Evolutionary conservation across 2,888 invertebrate species (phyloP).

Genomic region (Lamellibrachia satsuma): DNA sequence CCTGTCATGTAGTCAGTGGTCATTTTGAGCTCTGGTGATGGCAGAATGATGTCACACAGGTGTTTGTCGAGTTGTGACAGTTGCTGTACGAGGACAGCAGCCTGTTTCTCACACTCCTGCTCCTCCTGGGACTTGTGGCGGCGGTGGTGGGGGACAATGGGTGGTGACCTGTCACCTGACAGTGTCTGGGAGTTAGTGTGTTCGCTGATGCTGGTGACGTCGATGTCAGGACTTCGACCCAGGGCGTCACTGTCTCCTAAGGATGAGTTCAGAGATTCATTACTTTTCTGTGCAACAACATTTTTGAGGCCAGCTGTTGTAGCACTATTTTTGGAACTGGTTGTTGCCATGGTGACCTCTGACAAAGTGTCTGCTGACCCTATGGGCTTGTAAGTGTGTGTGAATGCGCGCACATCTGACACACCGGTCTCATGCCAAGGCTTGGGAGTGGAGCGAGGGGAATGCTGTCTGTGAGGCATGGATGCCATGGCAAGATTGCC

Average conservation of each 20-base stretch:
- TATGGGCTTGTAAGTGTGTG: neutral
- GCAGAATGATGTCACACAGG: conserved; percentile 58
- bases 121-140: conserved; percentile 72
- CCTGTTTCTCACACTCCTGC: conserved; percentile 75
- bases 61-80: conserved; percentile 53
- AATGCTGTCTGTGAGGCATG: neutral
- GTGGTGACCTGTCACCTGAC: neutral
- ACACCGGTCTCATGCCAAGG: neutral
- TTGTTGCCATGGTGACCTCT: neutral
- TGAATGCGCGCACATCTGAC: neutral
- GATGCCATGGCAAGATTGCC: neutral
- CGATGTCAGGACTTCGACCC: neutral
- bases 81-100: conserved; percentile 55
- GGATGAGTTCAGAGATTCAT: neutral
- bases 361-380: neutral
- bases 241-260: neutral
- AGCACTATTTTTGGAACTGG: neutral
- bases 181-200: neutral
- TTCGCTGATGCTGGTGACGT: neutral
- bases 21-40: conserved; percentile 75
- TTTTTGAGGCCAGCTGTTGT: neutral
- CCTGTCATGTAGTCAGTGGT: conserved; percentile 77
- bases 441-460: neutral
- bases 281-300: neutral
- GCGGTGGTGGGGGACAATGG: conserved; percentile 39